Evolutionary conservation across 1,140 invertebrate genomes (phyloP), one percentile per base, ranked within the genome.

Genomic region (Drosophila watanabei): DNA sequence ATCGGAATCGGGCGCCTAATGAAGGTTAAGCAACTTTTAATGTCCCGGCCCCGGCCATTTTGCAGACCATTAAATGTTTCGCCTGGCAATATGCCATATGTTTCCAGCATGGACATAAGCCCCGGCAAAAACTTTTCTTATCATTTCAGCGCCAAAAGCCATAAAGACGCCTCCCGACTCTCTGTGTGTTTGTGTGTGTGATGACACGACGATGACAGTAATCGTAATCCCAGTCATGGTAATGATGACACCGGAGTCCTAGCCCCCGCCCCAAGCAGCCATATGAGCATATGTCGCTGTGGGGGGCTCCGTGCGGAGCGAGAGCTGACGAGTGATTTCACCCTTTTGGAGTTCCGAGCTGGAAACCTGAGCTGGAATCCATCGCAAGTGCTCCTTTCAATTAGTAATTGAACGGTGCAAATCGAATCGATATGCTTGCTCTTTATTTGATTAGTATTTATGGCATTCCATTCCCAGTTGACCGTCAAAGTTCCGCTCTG

Each of bases 11-110:
- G 64, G 58, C 63, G 68, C 86, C 85, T 89, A 89, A 89, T 89
- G 86, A 89, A 89, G 85, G 85, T 89, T 89, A 89, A 89, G 85
- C 85, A 90, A 89, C 86, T 89, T 89, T 89, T 89, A 89, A 89
- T 89, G 85, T 79, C 73, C 75, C 60, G 45, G 65, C 41, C 43
- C 41, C 58, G 81, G 59, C 86, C 85, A 79, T 89, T 89, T 89
- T 85, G 85, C 86, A 82, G 86, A 85, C 86, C 86, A 89, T 89
- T 89, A 89, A 89, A 89, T 89, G 85, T 90, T 89, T 89, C 83
- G 85, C 85, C 85, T 89, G 85, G 85, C 86, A 89, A 89, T 89
- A 90, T 90, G 78, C 85, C 85, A 89, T 89, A 90, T 89, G 85
- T 76, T 90, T 90, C 71, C 83, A 83, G 66, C 78, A 75, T 73